Evolutionary conservation across 1,140 invertebrate genomes (phyloP), one percentile per base, ranked within the genome.

Genomic region (Danaus melanippus): DNA sequence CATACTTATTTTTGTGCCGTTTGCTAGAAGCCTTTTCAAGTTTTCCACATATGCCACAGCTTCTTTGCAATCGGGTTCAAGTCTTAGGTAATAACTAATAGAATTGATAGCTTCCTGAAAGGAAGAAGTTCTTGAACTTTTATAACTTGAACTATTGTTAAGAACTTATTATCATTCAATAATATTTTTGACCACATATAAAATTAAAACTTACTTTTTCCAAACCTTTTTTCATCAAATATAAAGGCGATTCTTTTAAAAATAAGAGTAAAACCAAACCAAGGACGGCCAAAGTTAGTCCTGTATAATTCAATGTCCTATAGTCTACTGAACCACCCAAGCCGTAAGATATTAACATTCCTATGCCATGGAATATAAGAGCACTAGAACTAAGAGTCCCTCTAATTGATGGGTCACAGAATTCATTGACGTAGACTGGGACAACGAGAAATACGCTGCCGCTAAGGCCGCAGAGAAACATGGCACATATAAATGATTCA

Each of bases 371-470:
- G 45, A 68, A 74, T 17, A 77, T 56, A 53, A 82, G 70, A 7
- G 67, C 56, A 8, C 55, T 46, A 1, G 76, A 71, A 0, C 67
- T 63, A 74, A 79, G 76, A 0, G 67, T 62, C 0, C 79, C 79
- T 43, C 79, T 45, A 2, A 82, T 71, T 1, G 70, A 73, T 5
- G 74, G 69, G 32, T 82, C 60, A 51, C 75, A 82, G 12, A 78
- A 66, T 57, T 82, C 79, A 8, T 70, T 62, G n/a, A 82, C 64
- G 55, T 66, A 82, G 7, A 76, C 61, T 0, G 74, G 67, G 0
- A 67, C 62, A 3, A 75, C 53, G 4, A 82, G 46, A 10, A 74
- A 56, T 11, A 62, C 60, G 11, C 69, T 60, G 10, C 65, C 64
- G 43, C 70, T 61, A 0, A 74, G 10, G 0, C 79, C 79, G 0